Base-by-base conservation (phyloP, 2,113 vertebrate species). In the Gymnarchus niloticus region DNA sequence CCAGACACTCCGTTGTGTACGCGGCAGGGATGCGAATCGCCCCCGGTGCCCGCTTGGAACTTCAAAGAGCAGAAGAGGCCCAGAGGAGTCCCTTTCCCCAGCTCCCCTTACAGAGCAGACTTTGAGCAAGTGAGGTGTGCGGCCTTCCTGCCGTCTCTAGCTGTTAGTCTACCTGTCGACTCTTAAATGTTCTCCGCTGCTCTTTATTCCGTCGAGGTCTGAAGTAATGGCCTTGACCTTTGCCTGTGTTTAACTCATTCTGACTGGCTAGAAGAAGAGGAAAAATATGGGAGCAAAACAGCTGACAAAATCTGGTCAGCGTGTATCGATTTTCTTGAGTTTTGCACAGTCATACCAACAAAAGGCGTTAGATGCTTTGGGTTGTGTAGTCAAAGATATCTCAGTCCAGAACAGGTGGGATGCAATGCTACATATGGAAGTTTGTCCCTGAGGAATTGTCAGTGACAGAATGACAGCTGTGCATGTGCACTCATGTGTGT, bases 401-500 rank as follows among this genome's bases (percentile, higher is more conserved):
- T 12, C 44, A 78, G 44, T 17, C 76, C 76, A 12, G 76, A 54
- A 37, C 48, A 81, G 80, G 49, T 28, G 44, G 49, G 49, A 54
- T 23, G 1, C 1, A 3, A 33, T 4, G n/a, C 12, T 9, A 3
- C 23, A n/a, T 81, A 54, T 52, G 49, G n/a, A 54, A 28, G 14
- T 25, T 0, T 81, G 49, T 54, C n/a, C 44, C 1, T 4, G 14
- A 48, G 41, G 23, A n/a, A 41, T 37, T n/a, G 41, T 17, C 3
- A 14, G 41, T n/a, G 23, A 78, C 76, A 41, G 33, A 73, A 33
- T 73, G 65, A 73, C 49, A 54, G 46, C 49, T 54, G 48, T 81
- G 78, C 33, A n/a, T 52, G 48, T 84, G 83, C 83, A 89, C 85
- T 89, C 88, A 33, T 88, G 90, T 91, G 87, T 89, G 86, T 90